Evolutionary conservation across 2,113 vertebrate genomes (phyloP).

Genomic region (Donacobius atricapilla): DNA sequence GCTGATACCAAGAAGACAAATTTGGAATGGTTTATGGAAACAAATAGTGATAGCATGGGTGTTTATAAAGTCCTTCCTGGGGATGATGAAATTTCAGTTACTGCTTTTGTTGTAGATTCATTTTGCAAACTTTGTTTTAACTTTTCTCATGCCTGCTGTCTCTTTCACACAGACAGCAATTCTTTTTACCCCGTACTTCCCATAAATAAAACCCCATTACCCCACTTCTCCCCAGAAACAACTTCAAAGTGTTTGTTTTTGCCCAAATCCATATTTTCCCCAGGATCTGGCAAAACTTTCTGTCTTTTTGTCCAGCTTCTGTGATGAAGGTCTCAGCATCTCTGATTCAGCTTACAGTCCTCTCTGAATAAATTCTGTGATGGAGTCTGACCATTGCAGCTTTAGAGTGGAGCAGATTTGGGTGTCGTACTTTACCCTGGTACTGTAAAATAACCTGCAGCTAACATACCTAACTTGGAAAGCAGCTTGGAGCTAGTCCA

Average conservation of each 20-base stretch:
- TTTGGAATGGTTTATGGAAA: background rate
- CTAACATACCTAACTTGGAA: background rate
- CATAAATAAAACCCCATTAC: accelerated
- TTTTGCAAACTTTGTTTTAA: background rate
- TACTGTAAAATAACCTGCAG: background rate
- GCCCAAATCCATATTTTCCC: background rate
- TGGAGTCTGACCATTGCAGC: background rate
- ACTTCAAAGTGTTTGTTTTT: background rate
- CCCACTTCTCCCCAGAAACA: accelerated
- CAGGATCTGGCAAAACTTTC: background rate
- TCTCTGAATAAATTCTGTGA: background rate
- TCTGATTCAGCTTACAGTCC: background rate
- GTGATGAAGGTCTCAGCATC: background rate
- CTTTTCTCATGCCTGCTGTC: background rate
- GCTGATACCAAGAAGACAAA: background rate
- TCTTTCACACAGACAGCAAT: background rate
- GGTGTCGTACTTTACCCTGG: background rate
- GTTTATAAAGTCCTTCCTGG: background rate
- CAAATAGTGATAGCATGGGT: background rate
- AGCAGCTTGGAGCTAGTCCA: background rate
- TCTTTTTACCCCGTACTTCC: background rate
- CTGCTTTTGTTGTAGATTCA: background rate
- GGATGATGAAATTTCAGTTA: background rate
- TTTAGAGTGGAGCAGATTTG: background rate
- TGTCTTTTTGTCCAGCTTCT: background rate